phyloP scores from a whole-genome alignment of 2,888 invertebrate genomes.

The Chelonus formosanus region DNA sequence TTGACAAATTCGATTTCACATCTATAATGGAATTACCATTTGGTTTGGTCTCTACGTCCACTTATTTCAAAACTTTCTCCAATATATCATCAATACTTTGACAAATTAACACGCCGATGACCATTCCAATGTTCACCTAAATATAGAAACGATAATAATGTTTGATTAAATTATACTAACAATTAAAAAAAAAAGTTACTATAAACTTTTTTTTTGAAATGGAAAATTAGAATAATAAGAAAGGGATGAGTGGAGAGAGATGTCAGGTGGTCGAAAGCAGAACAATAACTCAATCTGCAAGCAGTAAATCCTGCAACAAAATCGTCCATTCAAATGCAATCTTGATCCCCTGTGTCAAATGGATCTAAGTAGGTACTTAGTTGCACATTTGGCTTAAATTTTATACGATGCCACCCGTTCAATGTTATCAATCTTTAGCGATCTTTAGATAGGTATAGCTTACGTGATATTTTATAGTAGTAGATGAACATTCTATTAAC shows the following conservation, averaged over 20 bases:
- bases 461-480: neutral
- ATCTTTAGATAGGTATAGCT: conserved; percentile 19
- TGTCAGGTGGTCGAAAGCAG: conserved; percentile 55
- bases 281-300: conserved; percentile 60
- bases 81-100: conserved; percentile 20
- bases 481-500: neutral
- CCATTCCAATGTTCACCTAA: too few relatives aligned
- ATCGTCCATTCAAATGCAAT: conserved; percentile 63
- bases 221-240: conserved; percentile 26
- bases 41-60: conserved; percentile 39
- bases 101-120: too few relatives aligned
- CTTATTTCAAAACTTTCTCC: conserved; percentile 49
- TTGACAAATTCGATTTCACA: conserved; percentile 64
- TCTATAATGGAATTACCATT: conserved; percentile 32
- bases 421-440: conserved; percentile 28
- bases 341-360: conserved; percentile 54
- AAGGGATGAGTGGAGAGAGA: conserved; percentile 40
- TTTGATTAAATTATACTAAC: neutral
- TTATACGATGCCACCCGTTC: conserved; percentile 41
- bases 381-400: conserved; percentile 64
- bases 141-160: too few relatives aligned
- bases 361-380: conserved; percentile 63
- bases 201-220: neutral
- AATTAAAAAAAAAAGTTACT: conserved; percentile 3
- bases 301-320: conserved; percentile 45